Evolutionary conservation across 2,888 invertebrate genomes (phyloP), one percentile per base, ranked within the genome.

Genomic region (Acanthosoma haemorrhoidale): DNA sequence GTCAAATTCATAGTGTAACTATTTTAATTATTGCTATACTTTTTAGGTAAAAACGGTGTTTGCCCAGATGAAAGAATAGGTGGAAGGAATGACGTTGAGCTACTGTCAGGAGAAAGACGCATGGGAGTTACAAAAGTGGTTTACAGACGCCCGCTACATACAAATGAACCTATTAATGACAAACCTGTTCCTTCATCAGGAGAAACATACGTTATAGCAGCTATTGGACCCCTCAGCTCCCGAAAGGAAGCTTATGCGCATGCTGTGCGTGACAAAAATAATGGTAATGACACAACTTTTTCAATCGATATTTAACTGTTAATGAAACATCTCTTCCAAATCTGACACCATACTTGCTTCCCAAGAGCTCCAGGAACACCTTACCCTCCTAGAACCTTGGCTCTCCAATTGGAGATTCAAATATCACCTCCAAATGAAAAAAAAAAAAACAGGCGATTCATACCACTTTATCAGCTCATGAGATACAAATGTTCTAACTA

Each of bases 181-280:
- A 83, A 84, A 75, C 86, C 88, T 74, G 86, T 92, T 64, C 84
- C 88, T 1, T 82, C 84, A 2, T 84, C 87, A 25, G 82, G 87
- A 1, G 87, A 89, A 32, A 87, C 90, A 25, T 90, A 88, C 29
- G 88, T 94, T 3, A 91, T 95, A 68, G 94, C 93, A 0, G 94
- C 94, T 4, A 91, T 94, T 75, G 94, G 95, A 0, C 89, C 90
- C 0, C 82, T 95, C 32, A 93, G 92, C 82, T 83, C 85, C 0
- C 81, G 87, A 67, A 87, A 87, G 75, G 93, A 94, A 79, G 92
- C 94, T 4, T 92, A 92, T 76, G 90, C 93, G 0, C 94, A 94
- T 79, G 86, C 87, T 64, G 84, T 85, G 73, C 85, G 85, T 78
- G 90, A 90, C 77, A 87, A 87, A 75, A 90, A 89, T 0, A 84